These are phyloP conservation scores for Criorhina ranunculi DNA, from an alignment of 2,888 invertebrate species.

Conservation along the genomic window DNA sequence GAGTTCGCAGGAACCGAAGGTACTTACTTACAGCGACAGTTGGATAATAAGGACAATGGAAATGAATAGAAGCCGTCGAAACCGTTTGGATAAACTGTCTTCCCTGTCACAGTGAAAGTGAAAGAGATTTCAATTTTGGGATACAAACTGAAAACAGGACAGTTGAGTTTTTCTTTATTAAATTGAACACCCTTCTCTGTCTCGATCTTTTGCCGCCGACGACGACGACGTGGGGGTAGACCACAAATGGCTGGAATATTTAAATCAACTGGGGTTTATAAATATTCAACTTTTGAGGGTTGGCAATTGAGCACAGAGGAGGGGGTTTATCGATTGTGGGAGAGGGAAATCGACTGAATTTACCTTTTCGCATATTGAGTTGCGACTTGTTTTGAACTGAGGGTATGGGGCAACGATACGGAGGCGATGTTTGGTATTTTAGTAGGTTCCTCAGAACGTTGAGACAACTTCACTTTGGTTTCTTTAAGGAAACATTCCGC, in stretches of 20 bases:
- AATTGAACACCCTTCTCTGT: conserved; percentile 37
- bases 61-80: conserved; percentile 71
- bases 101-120: conserved; percentile 59
- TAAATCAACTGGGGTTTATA: conserved; percentile 73
- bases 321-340: conserved; percentile 12
- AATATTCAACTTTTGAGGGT: conserved; percentile 65
- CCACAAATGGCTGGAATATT: conserved; percentile 75
- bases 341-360: background rate
- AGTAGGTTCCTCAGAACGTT: no score
- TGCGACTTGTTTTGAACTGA: background rate
- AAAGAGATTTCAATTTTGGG: conserved; percentile 62
- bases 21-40: conserved; percentile 72
- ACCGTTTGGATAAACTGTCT: conserved; percentile 72
- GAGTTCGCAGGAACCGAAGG: conserved; percentile 55
- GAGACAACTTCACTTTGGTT: no score
- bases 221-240: conserved; percentile 7
- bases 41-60: conserved; percentile 72
- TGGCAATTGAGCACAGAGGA: conserved; percentile 19
- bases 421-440: no score
- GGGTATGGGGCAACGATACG: no score
- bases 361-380: conserved; percentile 19
- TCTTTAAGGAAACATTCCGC: no score
- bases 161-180: conserved; percentile 75
- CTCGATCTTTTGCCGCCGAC: background rate
- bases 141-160: conserved; percentile 66